phyloP scores from a whole-genome alignment of 2,797 vertebrate genomes.

The Gymnothorax reevesii region DNA sequence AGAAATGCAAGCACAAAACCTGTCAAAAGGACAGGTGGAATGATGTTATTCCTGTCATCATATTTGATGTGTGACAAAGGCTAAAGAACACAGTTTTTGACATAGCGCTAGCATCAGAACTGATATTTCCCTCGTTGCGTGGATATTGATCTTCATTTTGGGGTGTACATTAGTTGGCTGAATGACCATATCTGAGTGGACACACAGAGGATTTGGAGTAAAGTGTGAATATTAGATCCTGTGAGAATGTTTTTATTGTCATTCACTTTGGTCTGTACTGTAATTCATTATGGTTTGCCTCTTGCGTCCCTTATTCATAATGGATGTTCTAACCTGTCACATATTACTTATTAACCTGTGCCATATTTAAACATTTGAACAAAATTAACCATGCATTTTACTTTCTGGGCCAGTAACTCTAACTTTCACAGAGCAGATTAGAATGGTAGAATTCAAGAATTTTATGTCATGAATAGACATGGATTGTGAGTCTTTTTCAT shows the following conservation, averaged over 20 bases:
- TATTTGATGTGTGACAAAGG: neutral
- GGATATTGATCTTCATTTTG: conserved; percentile 4
- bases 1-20: conserved; percentile 7
- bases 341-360: conserved; percentile 2
- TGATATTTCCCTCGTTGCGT: neutral
- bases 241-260: neutral
- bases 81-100: neutral
- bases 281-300: neutral
- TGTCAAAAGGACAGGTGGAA: neutral
- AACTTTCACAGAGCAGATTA: neutral
- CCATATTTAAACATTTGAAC: neutral
- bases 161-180: neutral
- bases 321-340: conserved; percentile 18
- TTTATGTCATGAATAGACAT: neutral
- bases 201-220: neutral
- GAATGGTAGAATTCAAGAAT: neutral
- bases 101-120: neutral
- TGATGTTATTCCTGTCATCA: neutral
- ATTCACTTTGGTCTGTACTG: neutral
- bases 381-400: neutral
- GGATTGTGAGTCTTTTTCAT: neutral
- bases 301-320: conserved; percentile 10
- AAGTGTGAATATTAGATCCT: neutral
- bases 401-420: neutral
- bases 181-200: neutral